phyloP scores from a whole-genome alignment of 2,113 vertebrate genomes.

The Macquaria australasica region DNA sequence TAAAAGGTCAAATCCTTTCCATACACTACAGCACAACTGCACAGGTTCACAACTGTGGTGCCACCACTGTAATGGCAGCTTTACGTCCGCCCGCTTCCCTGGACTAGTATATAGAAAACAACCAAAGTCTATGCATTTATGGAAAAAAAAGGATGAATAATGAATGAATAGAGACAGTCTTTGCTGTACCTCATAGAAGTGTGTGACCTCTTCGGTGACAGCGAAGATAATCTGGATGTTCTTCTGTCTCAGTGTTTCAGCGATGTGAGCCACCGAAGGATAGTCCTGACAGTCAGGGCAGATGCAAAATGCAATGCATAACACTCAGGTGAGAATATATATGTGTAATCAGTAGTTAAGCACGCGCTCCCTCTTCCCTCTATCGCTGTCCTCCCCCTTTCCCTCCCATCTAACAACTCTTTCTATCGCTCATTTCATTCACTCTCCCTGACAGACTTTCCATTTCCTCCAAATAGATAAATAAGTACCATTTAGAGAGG shows the following conservation, averaged over 20 bases:
- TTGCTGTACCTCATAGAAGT: conserved; percentile 15
- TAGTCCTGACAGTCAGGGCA: conserved; percentile 17
- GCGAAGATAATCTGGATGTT: conserved; percentile 40
- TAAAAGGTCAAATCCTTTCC: neutral
- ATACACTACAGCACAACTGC: no score
- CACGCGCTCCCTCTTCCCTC: conserved; percentile 35
- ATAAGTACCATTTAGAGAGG: conserved; percentile 61
- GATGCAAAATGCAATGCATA: conserved; percentile 32
- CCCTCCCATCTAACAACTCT: conserved; percentile 54
- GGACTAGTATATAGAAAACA: neutral
- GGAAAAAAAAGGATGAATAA: neutral
- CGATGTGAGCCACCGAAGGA: conserved; percentile 15
- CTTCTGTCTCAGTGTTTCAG: conserved; percentile 18
- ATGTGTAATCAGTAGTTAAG: conserved; percentile 60
- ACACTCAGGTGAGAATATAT: conserved; percentile 47
- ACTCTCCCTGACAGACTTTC: conserved; percentile 64
- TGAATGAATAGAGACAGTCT: neutral
- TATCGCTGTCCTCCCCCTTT: conserved; percentile 31
- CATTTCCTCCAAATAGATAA: conserved; percentile 69
- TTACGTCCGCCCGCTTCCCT: neutral
- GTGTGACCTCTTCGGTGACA: conserved; percentile 6
- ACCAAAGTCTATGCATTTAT: neutral
- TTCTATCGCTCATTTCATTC: conserved; percentile 61
- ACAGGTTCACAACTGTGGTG: neutral
- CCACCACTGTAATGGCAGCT: neutral